These are phyloP conservation scores for Parus major DNA, from an alignment of 2,113 vertebrate genomes.

Conservation along the genomic window DNA sequence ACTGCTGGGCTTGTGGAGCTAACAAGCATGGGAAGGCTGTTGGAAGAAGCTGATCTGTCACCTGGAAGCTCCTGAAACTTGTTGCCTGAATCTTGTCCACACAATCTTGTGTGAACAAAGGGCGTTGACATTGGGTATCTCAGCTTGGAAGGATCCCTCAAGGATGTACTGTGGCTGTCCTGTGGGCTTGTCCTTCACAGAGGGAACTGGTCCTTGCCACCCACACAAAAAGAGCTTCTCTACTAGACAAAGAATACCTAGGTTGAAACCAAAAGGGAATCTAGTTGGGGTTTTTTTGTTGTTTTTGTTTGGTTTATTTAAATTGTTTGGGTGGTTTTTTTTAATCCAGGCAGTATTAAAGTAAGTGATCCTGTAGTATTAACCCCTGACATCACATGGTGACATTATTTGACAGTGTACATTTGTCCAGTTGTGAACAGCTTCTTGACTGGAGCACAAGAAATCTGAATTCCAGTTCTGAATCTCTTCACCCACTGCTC, in stretches of 20 bases:
- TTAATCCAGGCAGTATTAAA: neutral
- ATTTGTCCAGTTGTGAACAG: neutral
- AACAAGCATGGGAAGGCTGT: neutral
- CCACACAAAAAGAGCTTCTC: neutral
- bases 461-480: neutral
- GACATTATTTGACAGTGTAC: neutral
- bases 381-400: neutral
- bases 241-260: neutral
- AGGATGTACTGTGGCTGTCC: accelerated
- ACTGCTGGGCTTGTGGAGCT: too few species aligned
- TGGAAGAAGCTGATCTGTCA: neutral
- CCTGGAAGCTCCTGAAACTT: neutral
- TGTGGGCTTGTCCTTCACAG: neutral
- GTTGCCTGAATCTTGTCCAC: neutral
- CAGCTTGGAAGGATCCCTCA: neutral
- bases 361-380: accelerated
- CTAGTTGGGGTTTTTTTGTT: neutral
- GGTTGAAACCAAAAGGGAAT: neutral
- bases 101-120: neutral
- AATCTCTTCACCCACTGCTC: neutral
- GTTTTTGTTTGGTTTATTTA: neutral
- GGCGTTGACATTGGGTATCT: accelerated
- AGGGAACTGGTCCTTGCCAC: neutral
- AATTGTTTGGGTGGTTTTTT: accelerated
- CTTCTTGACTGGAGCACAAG: neutral